phyloP scores from a whole-genome alignment of 2,113 vertebrate species.

The Xyrauchen texanus region DNA sequence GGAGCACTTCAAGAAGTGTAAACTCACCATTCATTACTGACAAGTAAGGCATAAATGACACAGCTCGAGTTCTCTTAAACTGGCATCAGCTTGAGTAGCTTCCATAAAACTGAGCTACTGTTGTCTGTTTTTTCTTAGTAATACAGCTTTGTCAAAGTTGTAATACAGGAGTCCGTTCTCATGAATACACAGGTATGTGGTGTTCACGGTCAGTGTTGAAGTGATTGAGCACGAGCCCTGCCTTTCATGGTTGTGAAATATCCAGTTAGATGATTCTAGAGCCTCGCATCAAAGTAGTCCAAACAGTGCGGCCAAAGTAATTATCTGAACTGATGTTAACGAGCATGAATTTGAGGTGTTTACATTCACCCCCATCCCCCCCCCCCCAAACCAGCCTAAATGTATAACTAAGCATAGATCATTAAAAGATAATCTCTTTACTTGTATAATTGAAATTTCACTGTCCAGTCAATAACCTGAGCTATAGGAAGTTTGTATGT shows the following conservation, averaged over 20 bases:
- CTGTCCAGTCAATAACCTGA: conserved; percentile 18
- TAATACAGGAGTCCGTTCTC: conserved; percentile 10
- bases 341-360: conserved; percentile 39
- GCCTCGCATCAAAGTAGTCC: conserved; percentile 7
- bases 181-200: conserved; percentile 1
- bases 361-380: no score
- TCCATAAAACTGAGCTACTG: conserved; percentile 37
- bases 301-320: conserved; percentile 39
- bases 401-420: conserved; percentile 29
- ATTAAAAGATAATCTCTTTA: conserved; percentile 26
- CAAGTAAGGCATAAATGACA: background rate
- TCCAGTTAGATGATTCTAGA: background rate
- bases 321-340: conserved; percentile 40
- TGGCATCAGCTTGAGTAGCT: conserved; percentile 25
- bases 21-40: no score
- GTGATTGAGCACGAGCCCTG: conserved; percentile 17
- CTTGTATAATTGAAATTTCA: conserved; percentile 25
- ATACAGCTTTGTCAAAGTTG: conserved; percentile 38
- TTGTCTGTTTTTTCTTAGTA: conserved; percentile 52
- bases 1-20: no score
- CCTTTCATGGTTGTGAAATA: conserved; percentile 49
- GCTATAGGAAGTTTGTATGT: background rate
- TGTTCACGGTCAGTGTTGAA: conserved; percentile 34
- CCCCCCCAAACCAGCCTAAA: conserved; percentile 17
- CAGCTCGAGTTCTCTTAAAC: conserved; percentile 20